Evolutionary conservation across 2,113 vertebrate genomes (phyloP), one percentile per base, ranked within the genome.

Genomic region (Syngnathus scovelli): DNA sequence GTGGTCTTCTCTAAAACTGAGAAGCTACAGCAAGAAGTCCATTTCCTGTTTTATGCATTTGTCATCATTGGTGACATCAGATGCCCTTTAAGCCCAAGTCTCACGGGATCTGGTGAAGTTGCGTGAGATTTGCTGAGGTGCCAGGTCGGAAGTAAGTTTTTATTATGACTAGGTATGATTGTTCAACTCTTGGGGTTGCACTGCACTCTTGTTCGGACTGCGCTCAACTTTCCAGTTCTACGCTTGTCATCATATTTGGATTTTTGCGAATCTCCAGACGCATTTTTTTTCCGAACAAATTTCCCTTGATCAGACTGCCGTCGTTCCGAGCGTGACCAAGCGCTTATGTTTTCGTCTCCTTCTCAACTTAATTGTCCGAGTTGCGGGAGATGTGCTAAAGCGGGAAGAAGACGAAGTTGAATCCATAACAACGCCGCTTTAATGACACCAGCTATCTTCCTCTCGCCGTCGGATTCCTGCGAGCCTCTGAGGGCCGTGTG

Each of bases 401-500:
- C 74, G 76, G 74, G 74, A 84, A 88, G 83, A 86, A 85, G 78
- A 68, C 76, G 56, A 68, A 81, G 76, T 81, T 64, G 81, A 85
- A 85, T 88, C 78, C 64, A 74, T 88, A 88, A 89, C 85, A 84
- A 81, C 43, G 19, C 75, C 84, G 84, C 88, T 87, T 58, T 87
- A 86, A 88, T 86, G 85, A 83, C 86, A 87, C 84, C 84, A 87
- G 86, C 84, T 88, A 85, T 88, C 84, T 86, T 70, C 82, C 78
- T 58, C 74, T 75, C 71, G 77, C 84, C 80, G 86, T 80, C 69
- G 71, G 81, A 81, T 87, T 88, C 86, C 82, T 83, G 66, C 33
- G 54, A 81, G 81, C 78, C 83, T 85, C 91, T 85, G 92, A 93
- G 90, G 89, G 88, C 90, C 90, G 92, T 92, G 92, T 95, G 94